Evolutionary conservation across 1,140 invertebrate species (phyloP), one percentile per base, ranked within the genome.

Genomic region (Papilio xuthus): DNA sequence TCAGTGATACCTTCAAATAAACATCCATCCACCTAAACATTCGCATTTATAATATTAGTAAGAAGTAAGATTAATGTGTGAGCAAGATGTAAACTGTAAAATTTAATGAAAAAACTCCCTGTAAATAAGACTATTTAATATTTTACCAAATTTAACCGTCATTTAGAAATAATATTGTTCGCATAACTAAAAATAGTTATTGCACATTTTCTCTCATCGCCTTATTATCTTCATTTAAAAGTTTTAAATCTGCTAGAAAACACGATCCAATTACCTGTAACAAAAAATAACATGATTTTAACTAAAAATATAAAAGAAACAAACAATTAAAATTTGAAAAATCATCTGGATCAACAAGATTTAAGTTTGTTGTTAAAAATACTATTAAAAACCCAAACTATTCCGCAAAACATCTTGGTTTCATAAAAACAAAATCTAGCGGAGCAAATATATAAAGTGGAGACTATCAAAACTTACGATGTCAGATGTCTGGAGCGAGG

Each of bases 381-480:
- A 4, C 1, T 13, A 12, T 18, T 7, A 28, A 67, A 28, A 67
- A 15, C 28, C 23, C 13, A 6, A 67, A 67, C 26, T 15, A 28
- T 67, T 67, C 26, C 60, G 26, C 18, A 28, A 28, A 63, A 63
- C 56, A 60, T 13, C 60, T 28, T 67, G 60, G 2, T 13, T 67
- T 73, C 42, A 42, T 73, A 73, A 73, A 73, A 42, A 73, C n/a
- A n/a, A 73, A 67, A 73, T 73, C n/a, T 47, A 47, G 20, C 23
- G 41, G 37, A 8, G 71, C n/a, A 73, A 50, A 44, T 44, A 71
- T 20, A 47, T 73, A 73, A 73, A 73, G 37, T 72, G 37, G 42
- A 26, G 42, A 73, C 71, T 73, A 73, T 73, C 41, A 73, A 73
- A 73, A 73, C 42, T 44, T 73, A 73, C 71, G 71, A 73, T 28